Conservation (phyloP, 2,888 invertebrate genomes). For the Cosmia trapezina region DNA sequence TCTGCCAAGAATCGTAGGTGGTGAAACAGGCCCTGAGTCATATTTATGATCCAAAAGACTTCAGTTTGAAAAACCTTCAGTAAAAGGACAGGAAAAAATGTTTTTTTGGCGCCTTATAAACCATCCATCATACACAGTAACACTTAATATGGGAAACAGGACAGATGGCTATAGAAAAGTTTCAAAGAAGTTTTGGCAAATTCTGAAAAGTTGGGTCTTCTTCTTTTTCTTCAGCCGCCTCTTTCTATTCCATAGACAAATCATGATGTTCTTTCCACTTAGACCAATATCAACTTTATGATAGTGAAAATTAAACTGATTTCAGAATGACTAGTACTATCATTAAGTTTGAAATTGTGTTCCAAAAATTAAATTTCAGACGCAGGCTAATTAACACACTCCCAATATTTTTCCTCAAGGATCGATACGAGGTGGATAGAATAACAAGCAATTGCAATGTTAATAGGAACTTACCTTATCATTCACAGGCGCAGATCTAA, state of each 20-base stretch:
- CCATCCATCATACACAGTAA: too few species aligned
- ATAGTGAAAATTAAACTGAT: not conserved
- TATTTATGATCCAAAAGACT: too few species aligned
- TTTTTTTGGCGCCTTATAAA: too few species aligned
- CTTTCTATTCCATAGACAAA: not conserved
- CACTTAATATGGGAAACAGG: too few species aligned
- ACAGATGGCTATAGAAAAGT: not conserved
- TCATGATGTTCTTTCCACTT: not conserved
- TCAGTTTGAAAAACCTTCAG: too few species aligned
- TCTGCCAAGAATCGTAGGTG: too few species aligned
- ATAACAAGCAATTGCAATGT: not conserved
- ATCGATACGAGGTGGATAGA: not conserved
- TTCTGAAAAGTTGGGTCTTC: not conserved
- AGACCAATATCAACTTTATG: not conserved
- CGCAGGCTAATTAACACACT: not conserved
- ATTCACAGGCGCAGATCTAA: constrained; percentile 83
- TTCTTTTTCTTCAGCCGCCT: not conserved
- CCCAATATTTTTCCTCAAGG: not conserved
- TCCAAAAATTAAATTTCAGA: too few species aligned
- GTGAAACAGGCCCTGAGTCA: too few species aligned
- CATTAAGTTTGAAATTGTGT: not conserved
- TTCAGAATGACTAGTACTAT: not conserved
- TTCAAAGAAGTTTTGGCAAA: not conserved
- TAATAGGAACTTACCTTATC: constrained; percentile 79
- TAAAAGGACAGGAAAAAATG: too few species aligned